These are phyloP conservation scores for Microchrysa polita DNA, from an alignment of 2,888 invertebrate genomes.

Conservation along the genomic window DNA sequence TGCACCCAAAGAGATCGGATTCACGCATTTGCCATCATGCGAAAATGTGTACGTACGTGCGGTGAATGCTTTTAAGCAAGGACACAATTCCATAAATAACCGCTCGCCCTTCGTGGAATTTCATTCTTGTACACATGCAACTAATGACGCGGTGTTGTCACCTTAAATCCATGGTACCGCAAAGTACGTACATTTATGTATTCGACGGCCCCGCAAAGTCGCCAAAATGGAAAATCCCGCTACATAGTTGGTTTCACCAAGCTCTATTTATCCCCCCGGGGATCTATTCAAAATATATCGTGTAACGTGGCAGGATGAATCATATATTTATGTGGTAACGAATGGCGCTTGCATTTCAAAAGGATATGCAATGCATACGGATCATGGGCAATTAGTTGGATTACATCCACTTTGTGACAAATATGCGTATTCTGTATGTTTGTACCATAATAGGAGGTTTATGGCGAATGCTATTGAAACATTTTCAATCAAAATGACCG, in stretches of 20 bases:
- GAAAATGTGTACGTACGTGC: constrained; percentile 4
- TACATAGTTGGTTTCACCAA: too few relatives aligned
- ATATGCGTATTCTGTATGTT: too few relatives aligned
- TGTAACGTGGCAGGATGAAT: constrained; percentile 25
- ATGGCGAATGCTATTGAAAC: too few relatives aligned
- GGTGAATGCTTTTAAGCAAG: constrained; percentile 23
- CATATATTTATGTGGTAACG: constrained; percentile 1
- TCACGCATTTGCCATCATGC: background rate
- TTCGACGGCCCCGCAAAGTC: constrained; percentile 34
- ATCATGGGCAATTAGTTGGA: constrained; percentile 23
- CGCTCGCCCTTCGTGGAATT: constrained; percentile 28
- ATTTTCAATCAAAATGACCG: too few relatives aligned
- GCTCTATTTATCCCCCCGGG: constrained; percentile 11
- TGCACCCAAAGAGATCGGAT: constrained; percentile 26
- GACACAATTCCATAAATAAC: constrained; percentile 36
- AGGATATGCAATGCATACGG: background rate
- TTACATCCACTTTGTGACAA: constrained; percentile 9
- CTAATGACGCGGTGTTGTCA: background rate
- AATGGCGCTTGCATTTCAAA: constrained; percentile 5
- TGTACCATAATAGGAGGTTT: too few relatives aligned
- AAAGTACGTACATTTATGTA: background rate
- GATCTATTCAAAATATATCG: constrained; percentile 23
- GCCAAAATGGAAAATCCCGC: constrained; percentile 24
- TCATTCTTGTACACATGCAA: constrained; percentile 27
- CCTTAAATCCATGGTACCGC: background rate